Conservation (phyloP, 2,113 vertebrate genomes). For the Serinus canaria region DNA sequence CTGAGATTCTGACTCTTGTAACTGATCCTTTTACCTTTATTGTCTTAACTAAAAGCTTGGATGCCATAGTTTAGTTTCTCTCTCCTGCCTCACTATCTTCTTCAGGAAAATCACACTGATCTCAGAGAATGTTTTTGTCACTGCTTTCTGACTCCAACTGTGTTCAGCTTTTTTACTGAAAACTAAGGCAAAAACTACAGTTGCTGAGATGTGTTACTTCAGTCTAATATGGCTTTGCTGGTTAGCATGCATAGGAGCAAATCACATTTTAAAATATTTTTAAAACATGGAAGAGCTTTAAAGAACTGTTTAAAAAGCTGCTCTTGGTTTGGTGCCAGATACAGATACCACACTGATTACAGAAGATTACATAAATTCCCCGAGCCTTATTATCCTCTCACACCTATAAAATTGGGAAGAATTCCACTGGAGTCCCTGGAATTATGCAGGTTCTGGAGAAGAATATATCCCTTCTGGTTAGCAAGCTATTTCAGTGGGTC, state of each 20-base stretch:
- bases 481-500: neutral
- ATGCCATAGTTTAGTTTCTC: neutral
- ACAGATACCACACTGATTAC: conserved; percentile 39
- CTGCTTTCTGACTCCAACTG: neutral
- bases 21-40: neutral
- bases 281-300: conserved; percentile 14
- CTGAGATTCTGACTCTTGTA: neutral
- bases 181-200: neutral
- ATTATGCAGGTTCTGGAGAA: neutral
- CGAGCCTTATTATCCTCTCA: conserved; percentile 6
- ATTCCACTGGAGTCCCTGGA: neutral
- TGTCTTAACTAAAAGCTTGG: neutral
- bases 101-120: neutral
- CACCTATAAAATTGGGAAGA: conserved; percentile 19
- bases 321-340: conserved; percentile 37
- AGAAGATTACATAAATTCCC: conserved; percentile 46
- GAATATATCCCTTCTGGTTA: neutral
- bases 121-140: neutral
- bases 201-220: neutral
- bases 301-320: conserved; percentile 31
- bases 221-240: neutral
- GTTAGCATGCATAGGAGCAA: conserved; percentile 1
- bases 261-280: conserved; percentile 11
- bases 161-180: neutral
- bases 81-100: neutral